phyloP scores from a whole-genome alignment of 2,113 vertebrate species.

The Argyrosomus japonicus region DNA sequence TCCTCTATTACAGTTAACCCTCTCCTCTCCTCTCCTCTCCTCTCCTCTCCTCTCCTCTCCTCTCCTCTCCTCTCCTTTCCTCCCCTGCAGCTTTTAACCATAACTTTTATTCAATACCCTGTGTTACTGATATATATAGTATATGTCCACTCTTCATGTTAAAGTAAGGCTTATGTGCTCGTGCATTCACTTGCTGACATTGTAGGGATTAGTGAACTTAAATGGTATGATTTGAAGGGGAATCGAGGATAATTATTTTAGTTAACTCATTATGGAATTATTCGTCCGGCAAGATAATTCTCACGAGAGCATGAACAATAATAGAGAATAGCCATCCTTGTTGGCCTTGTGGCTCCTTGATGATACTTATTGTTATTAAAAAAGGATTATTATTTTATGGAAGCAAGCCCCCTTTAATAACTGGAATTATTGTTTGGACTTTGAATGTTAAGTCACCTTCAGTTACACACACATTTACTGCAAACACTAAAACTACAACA shows the following conservation, averaged over 20 bases:
- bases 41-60: constrained; percentile 20
- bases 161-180: background rate
- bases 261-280: background rate
- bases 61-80: background rate
- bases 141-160: background rate
- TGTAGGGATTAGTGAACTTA: background rate
- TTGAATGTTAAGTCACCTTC: background rate
- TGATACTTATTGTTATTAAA: background rate
- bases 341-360: background rate
- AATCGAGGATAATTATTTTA: background rate
- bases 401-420: background rate
- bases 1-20: constrained; percentile 45
- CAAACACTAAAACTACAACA: background rate
- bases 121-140: background rate
- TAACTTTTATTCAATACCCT: background rate
- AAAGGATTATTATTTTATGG: background rate
- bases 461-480: background rate
- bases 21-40: constrained; percentile 15
- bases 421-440: background rate
- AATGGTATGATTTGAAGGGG: background rate
- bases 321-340: background rate
- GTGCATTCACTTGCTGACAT: background rate
- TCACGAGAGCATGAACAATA: background rate
- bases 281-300: background rate
- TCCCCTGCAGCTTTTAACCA: background rate